Evolutionary conservation across 2,888 invertebrate genomes (phyloP).

Genomic region (Escarpia spicata): DNA sequence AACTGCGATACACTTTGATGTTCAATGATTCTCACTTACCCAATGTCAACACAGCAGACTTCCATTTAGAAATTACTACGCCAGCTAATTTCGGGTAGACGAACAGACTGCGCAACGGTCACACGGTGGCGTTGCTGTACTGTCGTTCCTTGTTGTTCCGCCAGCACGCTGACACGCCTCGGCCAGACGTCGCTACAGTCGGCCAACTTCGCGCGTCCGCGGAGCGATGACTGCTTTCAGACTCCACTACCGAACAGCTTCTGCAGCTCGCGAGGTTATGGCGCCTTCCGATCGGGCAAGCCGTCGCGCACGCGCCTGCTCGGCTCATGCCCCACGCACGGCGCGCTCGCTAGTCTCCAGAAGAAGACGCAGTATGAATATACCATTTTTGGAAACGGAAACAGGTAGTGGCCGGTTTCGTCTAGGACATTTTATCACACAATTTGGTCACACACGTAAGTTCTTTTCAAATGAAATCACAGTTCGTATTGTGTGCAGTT

Average conservation of each 20-base stretch:
- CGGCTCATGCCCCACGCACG: not conserved
- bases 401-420: not conserved
- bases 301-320: not conserved
- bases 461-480: too few species aligned
- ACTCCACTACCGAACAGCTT: not conserved
- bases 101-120: too few species aligned
- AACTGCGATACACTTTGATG: too few species aligned
- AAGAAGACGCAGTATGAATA: not conserved
- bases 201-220: constrained; percentile 1
- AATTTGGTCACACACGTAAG: too few species aligned
- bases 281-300: not conserved
- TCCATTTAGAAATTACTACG: too few species aligned
- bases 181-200: not conserved
- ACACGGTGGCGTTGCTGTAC: not conserved
- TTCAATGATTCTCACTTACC: too few species aligned
- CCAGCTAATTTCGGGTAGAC: too few species aligned
- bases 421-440: not conserved
- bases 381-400: not conserved
- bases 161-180: not conserved
- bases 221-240: not conserved
- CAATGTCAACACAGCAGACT: too few species aligned
- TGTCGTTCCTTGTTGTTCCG: not conserved
- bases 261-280: not conserved
- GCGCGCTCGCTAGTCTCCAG: not conserved
- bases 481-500: too few species aligned